Conservation (phyloP, 2,113 vertebrate species). For the Melospiza melodia region DNA sequence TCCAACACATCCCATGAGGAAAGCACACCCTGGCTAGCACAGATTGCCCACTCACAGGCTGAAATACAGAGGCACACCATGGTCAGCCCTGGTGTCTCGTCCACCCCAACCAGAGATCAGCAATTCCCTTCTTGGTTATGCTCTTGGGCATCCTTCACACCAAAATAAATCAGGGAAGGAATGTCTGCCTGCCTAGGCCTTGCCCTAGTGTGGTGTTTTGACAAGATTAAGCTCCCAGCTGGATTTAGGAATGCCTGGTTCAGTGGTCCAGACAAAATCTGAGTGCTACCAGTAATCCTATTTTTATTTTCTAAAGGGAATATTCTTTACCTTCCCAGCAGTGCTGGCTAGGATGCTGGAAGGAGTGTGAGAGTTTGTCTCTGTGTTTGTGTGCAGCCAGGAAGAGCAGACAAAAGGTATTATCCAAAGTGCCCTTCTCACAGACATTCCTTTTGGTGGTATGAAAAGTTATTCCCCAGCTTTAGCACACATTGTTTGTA, state of each 20-base stretch:
- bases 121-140: background rate
- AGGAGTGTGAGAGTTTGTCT: background rate
- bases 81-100: accelerated
- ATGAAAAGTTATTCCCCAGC: background rate
- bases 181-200: background rate
- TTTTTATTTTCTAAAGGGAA: background rate
- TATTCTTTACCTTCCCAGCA: background rate
- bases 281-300: background rate
- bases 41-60: background rate
- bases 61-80: background rate
- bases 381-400: background rate
- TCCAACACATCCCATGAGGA: background rate
- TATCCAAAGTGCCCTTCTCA: background rate
- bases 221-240: background rate
- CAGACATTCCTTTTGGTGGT: background rate
- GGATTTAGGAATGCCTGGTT: background rate
- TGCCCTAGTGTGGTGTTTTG: background rate
- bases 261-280: background rate
- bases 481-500: background rate
- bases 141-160: background rate
- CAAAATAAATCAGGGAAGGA: background rate
- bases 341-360: background rate
- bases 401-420: background rate
- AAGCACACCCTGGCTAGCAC: background rate
- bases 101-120: background rate